Base-by-base conservation (phyloP, 2,888 invertebrate species). In the Drosophila niveifrons region DNA sequence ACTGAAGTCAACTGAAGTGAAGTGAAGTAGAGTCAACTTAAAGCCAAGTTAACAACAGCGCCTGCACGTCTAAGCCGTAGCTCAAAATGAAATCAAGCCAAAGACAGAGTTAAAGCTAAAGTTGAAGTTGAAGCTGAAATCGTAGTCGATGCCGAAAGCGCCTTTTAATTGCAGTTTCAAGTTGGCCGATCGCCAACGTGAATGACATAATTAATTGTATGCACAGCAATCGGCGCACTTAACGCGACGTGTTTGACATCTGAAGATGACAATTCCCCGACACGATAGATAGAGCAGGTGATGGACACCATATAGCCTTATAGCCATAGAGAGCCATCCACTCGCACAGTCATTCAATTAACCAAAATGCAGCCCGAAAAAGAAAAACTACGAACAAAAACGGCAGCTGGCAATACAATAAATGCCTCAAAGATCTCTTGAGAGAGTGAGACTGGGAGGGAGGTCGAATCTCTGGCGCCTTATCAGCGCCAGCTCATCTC, bases 171-270 rank as follows among this genome's bases (percentile, higher is more conserved):
- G 90, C 89, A 82, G 75, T 72, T 56, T 46, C 58, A 61, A 61
- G 68, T 58, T 56, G 51, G 68, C 48, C 51, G 44, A 72, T 66
- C 47, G 78, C 57, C 80, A 88, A 90, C 90, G 89, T 90, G 90
- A 88, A 90, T 90, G 91, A 90, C 90, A 90, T 90, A 90, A 90
- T 90, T 90, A 90, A 90, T 90, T 82, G 88, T 82, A 77, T 78
- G 78, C 80, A 72, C 63, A 73, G 73, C 66, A 67, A 66, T 66
- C 72, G 69, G 68, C 75, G 87, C 89, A 85, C 89, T 89, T 85
- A 78, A 67, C 72, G 47, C 72, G 85, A 85, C 89, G 82, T 88
- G 82, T 85, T 85, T 82, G 85, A 88, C 85, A 85, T 71, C 75
- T 89, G 85, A 85, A 85, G 85, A 85, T 85, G 85, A 89, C 85